Evolutionary conservation across 2,888 invertebrate genomes (phyloP).

Genomic region (Fabriciana adippe): DNA sequence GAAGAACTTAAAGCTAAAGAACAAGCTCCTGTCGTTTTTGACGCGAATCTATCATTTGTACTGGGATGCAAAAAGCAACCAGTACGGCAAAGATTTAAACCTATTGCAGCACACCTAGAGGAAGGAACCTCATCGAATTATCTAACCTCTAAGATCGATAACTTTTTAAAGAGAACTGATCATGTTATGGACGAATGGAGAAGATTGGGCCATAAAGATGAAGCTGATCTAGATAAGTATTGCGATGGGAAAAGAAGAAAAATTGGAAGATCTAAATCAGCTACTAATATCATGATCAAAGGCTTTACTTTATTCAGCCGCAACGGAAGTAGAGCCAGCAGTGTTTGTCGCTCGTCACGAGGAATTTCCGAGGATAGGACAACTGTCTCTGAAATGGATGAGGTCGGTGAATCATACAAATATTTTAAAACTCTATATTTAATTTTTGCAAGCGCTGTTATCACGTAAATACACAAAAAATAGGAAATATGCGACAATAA

Average conservation of each 20-base stretch:
- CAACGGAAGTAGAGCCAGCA: constrained; percentile 81
- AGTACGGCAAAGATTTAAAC: constrained; percentile 85
- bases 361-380: constrained; percentile 85
- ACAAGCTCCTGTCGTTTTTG: constrained; percentile 90
- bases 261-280: constrained; percentile 86
- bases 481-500: constrained; percentile 56
- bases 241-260: constrained; percentile 63
- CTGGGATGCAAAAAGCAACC: constrained; percentile 88
- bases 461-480: constrained; percentile 41
- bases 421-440: constrained; percentile 15
- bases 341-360: constrained; percentile 74
- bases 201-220: constrained; percentile 84
- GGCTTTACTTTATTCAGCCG: constrained; percentile 87
- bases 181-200: constrained; percentile 95
- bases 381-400: constrained; percentile 85
- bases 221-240: constrained; percentile 65
- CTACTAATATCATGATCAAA: constrained; percentile 91
- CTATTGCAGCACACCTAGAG: constrained; percentile 89
- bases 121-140: constrained; percentile 89
- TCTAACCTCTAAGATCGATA: constrained; percentile 88
- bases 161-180: constrained; percentile 91
- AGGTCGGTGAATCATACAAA: constrained; percentile 69
- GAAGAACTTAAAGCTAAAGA: constrained; percentile 86
- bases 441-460: constrained; percentile 22
- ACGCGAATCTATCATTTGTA: constrained; percentile 90